Evolutionary conservation across 2,888 invertebrate species (phyloP).

Genomic region (Coleophora flavipennella): DNA sequence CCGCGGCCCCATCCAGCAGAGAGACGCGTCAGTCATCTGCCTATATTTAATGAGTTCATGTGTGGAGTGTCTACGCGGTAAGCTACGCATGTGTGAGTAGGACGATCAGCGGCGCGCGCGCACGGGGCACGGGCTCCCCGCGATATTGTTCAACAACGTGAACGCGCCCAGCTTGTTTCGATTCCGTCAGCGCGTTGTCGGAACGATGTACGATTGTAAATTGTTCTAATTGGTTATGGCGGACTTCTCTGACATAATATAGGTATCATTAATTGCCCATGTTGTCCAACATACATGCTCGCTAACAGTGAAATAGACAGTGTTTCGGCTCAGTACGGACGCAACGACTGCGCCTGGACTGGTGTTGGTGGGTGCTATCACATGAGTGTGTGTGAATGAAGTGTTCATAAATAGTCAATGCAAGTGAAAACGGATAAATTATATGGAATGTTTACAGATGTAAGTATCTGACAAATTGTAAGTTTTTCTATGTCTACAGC

Average conservation of each 20-base stretch:
- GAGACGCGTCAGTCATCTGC: constrained; percentile 34
- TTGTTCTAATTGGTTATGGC: constrained; percentile 68
- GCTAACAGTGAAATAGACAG: constrained; percentile 42
- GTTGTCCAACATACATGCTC: constrained; percentile 40
- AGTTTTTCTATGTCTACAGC: no score
- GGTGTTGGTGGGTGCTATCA: constrained; percentile 46
- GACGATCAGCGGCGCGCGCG: constrained; percentile 28
- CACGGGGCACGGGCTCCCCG: constrained; percentile 35
- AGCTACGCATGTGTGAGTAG: constrained; percentile 32
- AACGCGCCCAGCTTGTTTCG: constrained; percentile 60
- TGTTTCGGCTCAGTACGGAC: constrained; percentile 35
- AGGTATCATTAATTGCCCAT: constrained; percentile 51
- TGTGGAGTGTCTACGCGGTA: constrained; percentile 16
- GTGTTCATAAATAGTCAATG: constrained; percentile 65
- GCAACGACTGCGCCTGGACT: constrained; percentile 44
- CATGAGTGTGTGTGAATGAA: constrained; percentile 50
- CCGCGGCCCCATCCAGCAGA: no score
- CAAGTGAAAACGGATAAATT: constrained; percentile 46
- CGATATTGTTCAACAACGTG: constrained; percentile 61
- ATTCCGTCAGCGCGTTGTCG: constrained; percentile 58
- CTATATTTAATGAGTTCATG: constrained; percentile 22
- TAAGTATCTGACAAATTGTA: constrained; percentile 27
- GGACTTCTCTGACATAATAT: constrained; percentile 56
- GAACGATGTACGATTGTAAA: constrained; percentile 61
- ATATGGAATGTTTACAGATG: constrained; percentile 58